Evolutionary conservation across 2,113 vertebrate species (phyloP), one percentile per base, ranked within the genome.

Genomic region (Aythya baeri): DNA sequence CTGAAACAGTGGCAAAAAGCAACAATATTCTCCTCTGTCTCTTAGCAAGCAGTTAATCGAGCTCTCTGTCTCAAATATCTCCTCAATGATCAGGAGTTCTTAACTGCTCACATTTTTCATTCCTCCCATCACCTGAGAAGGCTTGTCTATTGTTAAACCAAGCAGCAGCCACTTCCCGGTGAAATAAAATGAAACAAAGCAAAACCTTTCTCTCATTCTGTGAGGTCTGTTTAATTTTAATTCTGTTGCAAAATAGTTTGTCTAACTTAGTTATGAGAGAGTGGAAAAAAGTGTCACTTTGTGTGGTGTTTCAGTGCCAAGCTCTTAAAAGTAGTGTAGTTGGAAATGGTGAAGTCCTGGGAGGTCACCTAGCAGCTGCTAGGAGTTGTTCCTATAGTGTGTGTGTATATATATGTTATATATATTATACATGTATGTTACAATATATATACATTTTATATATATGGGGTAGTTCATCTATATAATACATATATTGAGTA

Each of bases 101-200:
- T 95, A 95, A 96, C 93, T 83, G 93, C 65, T 95, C 91, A 44
- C 93, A 96, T 97, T 97, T 96, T 97, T 96, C 94, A 96, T 94
- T 94, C 57, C 49, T 90, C 65, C 70, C 93, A 93, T 95, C 93
- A 93, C 93, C 79, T 77, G 79, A 90, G 76, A 94, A 91, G 65
- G 58, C 76, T 90, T 58, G 74, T 92, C 95, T 80, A 25, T 74
- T 90, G 79, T 90, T 91, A 94, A 91, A 81, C 68, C 76, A 82
- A 68, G 79, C 54, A 75, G 29, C 21, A 81, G 36, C 15, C 62
- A 57, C 86, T 96, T 91, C 49, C 38, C 11, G 5, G 70, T 78
- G 86, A 96, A 96, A 76, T 31, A 61, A 70, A 73, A 57, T 36
- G 44, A 92, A 93, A 84, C 49, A 90, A 96, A 96, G 54, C 23